Evolutionary conservation across 2,888 invertebrate species (phyloP), one percentile per base, ranked within the genome.

Genomic region (Ethmia dodecea): DNA sequence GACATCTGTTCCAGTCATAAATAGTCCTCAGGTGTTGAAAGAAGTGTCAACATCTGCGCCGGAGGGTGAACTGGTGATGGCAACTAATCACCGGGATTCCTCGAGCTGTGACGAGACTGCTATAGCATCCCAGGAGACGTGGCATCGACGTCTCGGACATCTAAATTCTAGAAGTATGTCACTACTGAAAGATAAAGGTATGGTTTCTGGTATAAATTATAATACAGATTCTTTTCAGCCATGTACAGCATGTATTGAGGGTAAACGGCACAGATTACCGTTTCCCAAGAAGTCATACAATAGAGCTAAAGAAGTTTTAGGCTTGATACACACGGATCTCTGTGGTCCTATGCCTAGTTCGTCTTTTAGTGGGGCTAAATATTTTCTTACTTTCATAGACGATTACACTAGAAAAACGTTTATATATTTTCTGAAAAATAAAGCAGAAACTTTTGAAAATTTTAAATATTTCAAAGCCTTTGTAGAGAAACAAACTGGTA

Each of bases 371-470:
- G 31, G 31, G 5, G 20, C 31, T 3, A 47, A 39, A 26, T 64
- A 59, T 42, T 55, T 60, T 37, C 24, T 63, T 3, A 42, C 47
- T n/a, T 61, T 63, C 34, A 40, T 60, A 11, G 61, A 65, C 35
- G 58, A 65, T 33, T 51, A 33, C 28, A 55, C 26, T 10, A 27
- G 41, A 3, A 41, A 37, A 36, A 37, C 38, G 1, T 39, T 35
- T 15, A 31, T 46, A 14, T 40, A 37, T 27, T 40, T 40, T 13
- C 15, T 40, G 8, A 34, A 37, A 10, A 4, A 8, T 4, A 37
- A 40, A 16, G 27, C 16, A 31, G 36, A 33, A 18, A 22, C 20
- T 2, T 16, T 35, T 1, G 18, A 18, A 3, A 26, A 18, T 18
- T 35, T 35, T 13, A 35, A 31, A 26, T 25, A 30, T 12, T 35